Conservation (phyloP, 1,140 invertebrate genomes). For the Drosophila jambulina region DNA sequence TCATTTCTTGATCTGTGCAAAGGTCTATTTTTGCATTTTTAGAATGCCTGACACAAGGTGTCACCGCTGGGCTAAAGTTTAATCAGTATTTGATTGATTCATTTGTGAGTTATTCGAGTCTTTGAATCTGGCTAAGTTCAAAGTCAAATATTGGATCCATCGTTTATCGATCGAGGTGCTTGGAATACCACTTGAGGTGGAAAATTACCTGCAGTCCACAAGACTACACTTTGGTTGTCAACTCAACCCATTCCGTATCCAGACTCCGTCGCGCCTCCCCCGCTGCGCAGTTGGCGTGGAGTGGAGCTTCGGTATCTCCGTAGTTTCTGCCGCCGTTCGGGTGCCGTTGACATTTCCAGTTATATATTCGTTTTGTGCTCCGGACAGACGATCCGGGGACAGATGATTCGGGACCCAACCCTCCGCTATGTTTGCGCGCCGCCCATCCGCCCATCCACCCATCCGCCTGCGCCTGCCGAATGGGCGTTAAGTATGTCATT, state of each 20-base stretch:
- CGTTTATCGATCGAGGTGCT: conserved; percentile 21
- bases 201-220: conserved; percentile 55
- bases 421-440: conserved; percentile 23
- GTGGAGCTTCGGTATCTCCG: conserved; percentile 17
- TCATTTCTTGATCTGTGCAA: not conserved
- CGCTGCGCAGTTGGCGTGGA: conserved; percentile 3
- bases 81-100: conserved; percentile 16
- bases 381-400: conserved; percentile 5
- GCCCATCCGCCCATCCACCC: not conserved
- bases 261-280: not conserved
- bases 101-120: conserved; percentile 5
- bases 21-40: conserved; percentile 2
- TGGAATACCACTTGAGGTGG: conserved; percentile 38
- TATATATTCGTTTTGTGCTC: conserved; percentile 41
- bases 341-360: conserved; percentile 55
- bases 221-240: conserved; percentile 1
- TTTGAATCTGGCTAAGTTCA: conserved; percentile 17
- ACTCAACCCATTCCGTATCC: conserved; percentile 7
- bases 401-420: conserved; percentile 25
- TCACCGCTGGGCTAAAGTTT: not conserved
- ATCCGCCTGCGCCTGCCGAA: conserved; percentile 59
- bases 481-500: conserved; percentile 78
- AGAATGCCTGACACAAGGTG: conserved; percentile 35
- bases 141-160: conserved; percentile 49
- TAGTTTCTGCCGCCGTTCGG: conserved; percentile 33